Evolutionary conservation across 2,888 invertebrate genomes (phyloP).

Genomic region (Azorinus chamasolen): DNA sequence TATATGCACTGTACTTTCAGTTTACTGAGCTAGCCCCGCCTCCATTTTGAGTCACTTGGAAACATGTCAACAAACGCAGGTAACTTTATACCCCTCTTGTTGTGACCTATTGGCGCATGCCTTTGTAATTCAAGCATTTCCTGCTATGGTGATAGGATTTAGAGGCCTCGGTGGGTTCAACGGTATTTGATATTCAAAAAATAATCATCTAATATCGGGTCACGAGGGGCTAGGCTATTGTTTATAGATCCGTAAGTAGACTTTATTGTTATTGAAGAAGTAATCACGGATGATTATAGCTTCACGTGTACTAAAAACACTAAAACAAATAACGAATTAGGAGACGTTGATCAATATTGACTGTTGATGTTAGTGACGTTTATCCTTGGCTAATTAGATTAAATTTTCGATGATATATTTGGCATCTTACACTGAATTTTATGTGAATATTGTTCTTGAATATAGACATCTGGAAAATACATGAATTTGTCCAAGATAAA

Average conservation of each 20-base stretch:
- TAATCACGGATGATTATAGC: neutral
- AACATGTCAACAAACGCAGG: constrained; percentile 65
- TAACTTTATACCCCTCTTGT: constrained; percentile 19
- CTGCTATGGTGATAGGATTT: constrained; percentile 67
- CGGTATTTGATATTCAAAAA: constrained; percentile 25
- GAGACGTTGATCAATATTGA: constrained; percentile 1
- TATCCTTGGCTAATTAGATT: too few relatives aligned
- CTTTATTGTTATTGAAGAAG: constrained; percentile 12
- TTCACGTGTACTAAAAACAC: neutral
- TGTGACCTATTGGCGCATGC: constrained; percentile 35
- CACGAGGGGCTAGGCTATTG: constrained; percentile 40
- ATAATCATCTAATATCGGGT: constrained; percentile 23
- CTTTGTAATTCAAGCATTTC: constrained; percentile 48
- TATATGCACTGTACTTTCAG: too few relatives aligned
- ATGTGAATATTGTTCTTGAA: too few relatives aligned
- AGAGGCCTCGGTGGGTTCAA: constrained; percentile 43
- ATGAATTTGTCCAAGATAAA: too few relatives aligned
- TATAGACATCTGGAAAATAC: too few relatives aligned
- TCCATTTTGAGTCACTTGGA: constrained; percentile 49
- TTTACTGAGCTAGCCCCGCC: constrained; percentile 24
- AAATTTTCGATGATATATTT: too few relatives aligned
- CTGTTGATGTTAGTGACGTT: too few relatives aligned
- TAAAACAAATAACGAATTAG: neutral
- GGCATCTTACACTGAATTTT: too few relatives aligned
- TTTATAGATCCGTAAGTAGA: constrained; percentile 36